Evolutionary conservation across 1,140 invertebrate genomes (phyloP).

Genomic region (Meloidogyne floridensis): DNA sequence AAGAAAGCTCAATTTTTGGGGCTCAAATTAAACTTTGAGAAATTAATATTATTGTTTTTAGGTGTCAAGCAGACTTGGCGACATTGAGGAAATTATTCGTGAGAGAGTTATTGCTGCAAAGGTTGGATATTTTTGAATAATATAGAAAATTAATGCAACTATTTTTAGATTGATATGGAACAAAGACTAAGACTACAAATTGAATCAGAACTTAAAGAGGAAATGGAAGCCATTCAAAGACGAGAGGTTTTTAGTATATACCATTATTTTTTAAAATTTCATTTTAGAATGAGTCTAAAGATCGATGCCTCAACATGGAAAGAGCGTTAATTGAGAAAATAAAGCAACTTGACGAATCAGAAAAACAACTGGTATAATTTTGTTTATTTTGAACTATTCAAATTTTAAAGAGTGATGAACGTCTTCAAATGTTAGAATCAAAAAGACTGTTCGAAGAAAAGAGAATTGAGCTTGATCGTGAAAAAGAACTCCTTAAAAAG

Average conservation of each 20-base stretch:
- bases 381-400: background rate
- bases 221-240: conserved; percentile 47
- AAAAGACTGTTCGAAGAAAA: conserved; percentile 47
- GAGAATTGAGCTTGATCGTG: conserved; percentile 43
- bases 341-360: conserved; percentile 47
- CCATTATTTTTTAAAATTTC: background rate
- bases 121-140: background rate
- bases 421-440: conserved; percentile 48
- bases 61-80: conserved; percentile 40
- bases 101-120: conserved; percentile 48
- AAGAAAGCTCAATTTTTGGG: conserved; percentile 4
- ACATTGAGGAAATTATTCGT: conserved; percentile 46
- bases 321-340: conserved; percentile 40
- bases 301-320: conserved; percentile 47
- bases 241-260: conserved; percentile 36
- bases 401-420: conserved; percentile 53
- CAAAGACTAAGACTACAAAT: conserved; percentile 46
- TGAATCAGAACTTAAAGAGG: conserved; percentile 48
- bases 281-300: conserved; percentile 46
- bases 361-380: conserved; percentile 47
- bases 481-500: conserved; percentile 42
- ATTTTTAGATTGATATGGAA: conserved; percentile 43
- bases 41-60: conserved; percentile 40
- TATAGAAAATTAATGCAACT: background rate
- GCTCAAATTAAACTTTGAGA: background rate